Evolutionary conservation across 2,888 invertebrate species (phyloP), one percentile per base, ranked within the genome.

Genomic region (Tetragnatha montana): DNA sequence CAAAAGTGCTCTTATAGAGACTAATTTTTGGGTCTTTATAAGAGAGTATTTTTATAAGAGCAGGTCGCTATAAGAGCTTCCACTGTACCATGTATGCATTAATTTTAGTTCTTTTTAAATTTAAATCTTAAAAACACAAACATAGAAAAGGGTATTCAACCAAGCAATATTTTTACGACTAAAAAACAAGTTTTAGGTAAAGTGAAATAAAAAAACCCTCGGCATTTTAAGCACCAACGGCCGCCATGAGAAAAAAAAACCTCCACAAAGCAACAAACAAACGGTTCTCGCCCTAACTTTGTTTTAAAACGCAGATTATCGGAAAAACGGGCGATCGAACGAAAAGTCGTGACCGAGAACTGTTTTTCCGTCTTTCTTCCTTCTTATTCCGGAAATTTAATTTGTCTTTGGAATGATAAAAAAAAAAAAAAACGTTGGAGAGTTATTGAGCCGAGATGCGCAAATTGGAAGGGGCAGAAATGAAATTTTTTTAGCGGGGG

Each of bases 291-390:
- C 75, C 81, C 17, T 71, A 19, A 68, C 60, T 60, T 87, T n/a
- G 47, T n/a, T 87, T 87, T 80, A 60, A 81, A 87, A 81, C 87
- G 49, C 35, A 87, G 75, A 49, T 87, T 87, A 87, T 87, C 81
- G 87, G 81, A 81, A 81, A 87, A 69, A 81, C 81, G 81, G 69
- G 79, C 22, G 19, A 17, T 68, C 60, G 68, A 81, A 81, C 81
- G 75, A 49, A 70, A 87, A 81, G 81, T 87, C 87, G 87, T 87
- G 87, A 87, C 87, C 75, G 21, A 70, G 69, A 81, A 81, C 17
- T 50, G 22, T 14, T 50, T 8, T 12, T 35, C 17, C 68, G n/a
- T 12, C 68, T 7, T 71, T 86, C 51, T 86, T 51, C 14, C 17
- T 69, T 22, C 47, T 19, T n/a, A n/a, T 74, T 87, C 69, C 74